Evolutionary conservation across 2,797 vertebrate genomes (phyloP), one percentile per base, ranked within the genome.

Genomic region (Notolepis coatsorum): DNA sequence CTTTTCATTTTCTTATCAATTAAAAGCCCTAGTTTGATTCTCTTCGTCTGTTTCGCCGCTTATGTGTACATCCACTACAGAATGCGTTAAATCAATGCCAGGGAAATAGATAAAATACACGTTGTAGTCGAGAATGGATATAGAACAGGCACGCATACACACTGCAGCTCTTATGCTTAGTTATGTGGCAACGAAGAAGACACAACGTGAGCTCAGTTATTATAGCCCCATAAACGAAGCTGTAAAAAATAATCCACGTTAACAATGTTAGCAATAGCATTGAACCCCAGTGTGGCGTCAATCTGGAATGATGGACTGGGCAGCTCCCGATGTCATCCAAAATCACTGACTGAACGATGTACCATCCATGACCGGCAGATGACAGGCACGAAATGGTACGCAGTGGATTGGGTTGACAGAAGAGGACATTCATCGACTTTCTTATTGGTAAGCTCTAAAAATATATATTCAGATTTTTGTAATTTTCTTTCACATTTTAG

Each of bases 41-140:
- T 93, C 1, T 85, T 91, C 30, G 1, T 91, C 1, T 91, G 87
- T 49, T 91, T 92, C 49, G 81, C 80, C 7, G 56, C 88, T 57
- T 92, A 75, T 58, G 76, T 91, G 52, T 89, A 88, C 61, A 75
- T 92, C 4, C 90, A 92, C 45, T 90, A 85, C 69, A 75, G 87
- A 38, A 88, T 80, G 24, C 75, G 87, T 21, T 88, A 7, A 13
- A 46, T 12, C 23, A 48, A 24, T 10, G 8, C 17, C 28, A 51
- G 0, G 18, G 5, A 13, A 7, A 35, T 0, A 17, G 27, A 35
- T 37, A n/a, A n/a, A n/a, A n/a, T n/a, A n/a, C n/a, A n/a, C n/a
- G n/a, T n/a, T n/a, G n/a, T n/a, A n/a, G n/a, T n/a, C n/a, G n/a
- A n/a, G n/a, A n/a, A n/a, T n/a, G n/a, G n/a, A n/a, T n/a, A n/a